Evolutionary conservation across 2,888 invertebrate species (phyloP).

Genomic region (Acleris emargana): DNA sequence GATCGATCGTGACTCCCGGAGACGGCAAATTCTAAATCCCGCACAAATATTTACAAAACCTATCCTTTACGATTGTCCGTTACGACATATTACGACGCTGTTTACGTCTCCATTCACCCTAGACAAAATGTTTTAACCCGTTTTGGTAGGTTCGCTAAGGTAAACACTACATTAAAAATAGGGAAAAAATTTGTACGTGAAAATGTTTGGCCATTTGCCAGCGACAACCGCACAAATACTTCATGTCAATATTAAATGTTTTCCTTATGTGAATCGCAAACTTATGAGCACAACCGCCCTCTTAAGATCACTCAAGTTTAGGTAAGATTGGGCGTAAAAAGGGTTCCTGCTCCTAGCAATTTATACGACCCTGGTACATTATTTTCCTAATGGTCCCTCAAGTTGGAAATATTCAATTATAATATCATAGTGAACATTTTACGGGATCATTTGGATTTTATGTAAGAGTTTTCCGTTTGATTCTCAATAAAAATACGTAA

Average conservation of each 20-base stretch:
- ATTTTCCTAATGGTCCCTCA: conserved; percentile 9
- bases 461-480: conserved; percentile 57
- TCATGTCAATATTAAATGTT: conserved; percentile 22
- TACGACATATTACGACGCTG: conserved; percentile 55
- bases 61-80: conserved; percentile 40
- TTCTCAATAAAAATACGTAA: conserved; percentile 70
- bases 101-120: conserved; percentile 9
- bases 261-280: conserved; percentile 18
- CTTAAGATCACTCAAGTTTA: conserved; percentile 9
- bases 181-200: background rate
- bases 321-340: conserved; percentile 17
- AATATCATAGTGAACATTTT: conserved; percentile 34
- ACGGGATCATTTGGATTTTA: conserved; percentile 40
- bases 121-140: conserved; percentile 4
- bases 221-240: conserved; percentile 12
- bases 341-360: conserved; percentile 1
- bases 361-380: conserved; percentile 11
- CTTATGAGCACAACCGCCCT: conserved; percentile 8
- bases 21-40: conserved; percentile 63
- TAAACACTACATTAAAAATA: background rate
- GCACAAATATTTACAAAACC: conserved; percentile 60
- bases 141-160: background rate
- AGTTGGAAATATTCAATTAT: conserved; percentile 35
- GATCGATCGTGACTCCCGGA: conserved; percentile 54
- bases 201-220: background rate